Percentiles rank a stretch among this genome's conserved stretches.
These are phyloP conservation scores for Mastigias papua DNA, from an alignment of 30 jellyfish, hydroid and myxozoan genomes.

Conservation along the genomic window DNA sequence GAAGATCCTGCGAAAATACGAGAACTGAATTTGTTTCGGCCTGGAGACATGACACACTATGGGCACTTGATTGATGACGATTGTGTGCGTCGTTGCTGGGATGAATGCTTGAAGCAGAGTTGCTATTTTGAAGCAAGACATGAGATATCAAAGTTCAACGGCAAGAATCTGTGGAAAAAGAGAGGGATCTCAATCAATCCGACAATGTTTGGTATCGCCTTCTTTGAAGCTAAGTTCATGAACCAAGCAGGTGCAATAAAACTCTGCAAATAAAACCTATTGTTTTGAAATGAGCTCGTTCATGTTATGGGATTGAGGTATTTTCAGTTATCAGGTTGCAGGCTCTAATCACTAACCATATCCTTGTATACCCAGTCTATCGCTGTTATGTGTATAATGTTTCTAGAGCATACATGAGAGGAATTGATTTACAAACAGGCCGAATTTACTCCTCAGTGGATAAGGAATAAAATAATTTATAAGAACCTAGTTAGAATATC, in stretches of 20 bases:
- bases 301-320: no score
- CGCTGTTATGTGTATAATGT: no score
- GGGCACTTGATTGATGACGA: constrained; percentile 21
- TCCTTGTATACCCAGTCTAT: no score
- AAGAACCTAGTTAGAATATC: no score
- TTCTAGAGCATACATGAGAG: no score
- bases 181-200: constrained; percentile 55
- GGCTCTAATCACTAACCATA: no score
- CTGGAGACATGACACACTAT: constrained; percentile 26
- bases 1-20: constrained; percentile 50
- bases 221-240: constrained; percentile 1
- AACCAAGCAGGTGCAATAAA: constrained; percentile 70
- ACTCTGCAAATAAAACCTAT: no score
- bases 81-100: constrained; percentile 42
- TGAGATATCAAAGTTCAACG: constrained; percentile 35
- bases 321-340: no score
- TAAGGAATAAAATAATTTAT: no score
- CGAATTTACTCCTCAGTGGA: no score
- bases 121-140: constrained; percentile 20
- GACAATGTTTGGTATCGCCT: constrained; percentile 34
- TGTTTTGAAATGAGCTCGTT: no score
- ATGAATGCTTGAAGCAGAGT: constrained; percentile 48
- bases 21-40: constrained; percentile 9
- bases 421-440: no score
- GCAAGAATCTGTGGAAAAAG: constrained; percentile 43